These are phyloP conservation scores for Petrocephalus microphthalmus DNA, from an alignment of 2,113 vertebrate genomes.

Conservation along the genomic window DNA sequence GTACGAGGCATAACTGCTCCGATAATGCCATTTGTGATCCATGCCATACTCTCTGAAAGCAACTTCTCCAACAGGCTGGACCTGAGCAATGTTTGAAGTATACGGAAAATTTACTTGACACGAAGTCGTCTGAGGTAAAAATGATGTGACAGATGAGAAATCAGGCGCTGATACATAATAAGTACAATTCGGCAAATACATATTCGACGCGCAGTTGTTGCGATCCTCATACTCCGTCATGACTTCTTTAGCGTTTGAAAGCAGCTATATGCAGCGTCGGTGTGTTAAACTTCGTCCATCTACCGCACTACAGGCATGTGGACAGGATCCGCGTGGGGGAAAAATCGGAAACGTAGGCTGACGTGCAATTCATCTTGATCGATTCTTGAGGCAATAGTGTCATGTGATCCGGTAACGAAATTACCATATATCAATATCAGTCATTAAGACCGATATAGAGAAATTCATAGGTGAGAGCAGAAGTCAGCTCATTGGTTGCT, in stretches of 20 bases:
- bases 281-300: constrained; percentile 94
- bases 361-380: constrained; percentile 99
- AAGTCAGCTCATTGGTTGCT: constrained; percentile 72
- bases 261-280: constrained; percentile 71
- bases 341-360: constrained; percentile 94
- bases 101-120: constrained; percentile 97
- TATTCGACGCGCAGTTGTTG: constrained; percentile 82
- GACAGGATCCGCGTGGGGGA: constrained; percentile 79
- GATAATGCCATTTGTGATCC: constrained; percentile 92
- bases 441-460: constrained; percentile 77
- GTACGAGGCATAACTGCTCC: constrained; percentile 86
- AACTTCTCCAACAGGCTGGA: constrained; percentile 93
- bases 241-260: constrained; percentile 70
- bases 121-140: constrained; percentile 88
- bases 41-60: constrained; percentile 95
- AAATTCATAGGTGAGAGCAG: constrained; percentile 59
- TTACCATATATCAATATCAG: constrained; percentile 99
- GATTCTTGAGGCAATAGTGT: constrained; percentile 99
- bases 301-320: constrained; percentile 84
- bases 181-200: constrained; percentile 94
- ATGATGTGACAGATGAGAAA: constrained; percentile 89
- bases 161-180: constrained; percentile 95
- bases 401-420: constrained; percentile 98
- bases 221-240: constrained; percentile 99
- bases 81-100: constrained; percentile 87